Evolutionary conservation across 1,140 invertebrate species (phyloP).

Genomic region (Antheraea pernyi): DNA sequence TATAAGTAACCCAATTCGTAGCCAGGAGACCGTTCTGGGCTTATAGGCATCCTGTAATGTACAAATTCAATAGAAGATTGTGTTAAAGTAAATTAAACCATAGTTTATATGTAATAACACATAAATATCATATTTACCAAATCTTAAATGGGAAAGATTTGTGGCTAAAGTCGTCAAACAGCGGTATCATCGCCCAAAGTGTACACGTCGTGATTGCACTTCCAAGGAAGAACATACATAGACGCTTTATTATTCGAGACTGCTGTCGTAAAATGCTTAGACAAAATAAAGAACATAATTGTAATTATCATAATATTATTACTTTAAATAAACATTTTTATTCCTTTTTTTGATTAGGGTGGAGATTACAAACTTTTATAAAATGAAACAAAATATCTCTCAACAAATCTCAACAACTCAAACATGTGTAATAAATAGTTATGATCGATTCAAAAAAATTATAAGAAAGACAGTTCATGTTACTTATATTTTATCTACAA

Average conservation of each 20-base stretch:
- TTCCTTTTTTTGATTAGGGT: no score
- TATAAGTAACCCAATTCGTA: conserved; percentile 59
- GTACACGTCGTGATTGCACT: conserved; percentile 50
- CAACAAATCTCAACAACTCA: no score
- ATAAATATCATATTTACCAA: conserved; percentile 42
- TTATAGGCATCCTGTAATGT: conserved; percentile 57
- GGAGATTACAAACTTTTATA: no score
- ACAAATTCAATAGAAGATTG: background rate
- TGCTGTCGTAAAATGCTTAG: conserved; percentile 43
- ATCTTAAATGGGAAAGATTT: conserved; percentile 61
- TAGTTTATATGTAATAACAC: no score
- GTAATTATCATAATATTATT: no score
- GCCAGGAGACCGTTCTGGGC: conserved; percentile 42
- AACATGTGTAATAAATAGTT: no score
- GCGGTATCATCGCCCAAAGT: conserved; percentile 56
- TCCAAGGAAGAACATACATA: conserved; percentile 51
- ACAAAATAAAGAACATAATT: conserved; percentile 14
- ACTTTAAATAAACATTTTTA: no score
- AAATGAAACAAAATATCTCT: no score
- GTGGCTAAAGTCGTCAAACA: conserved; percentile 43
- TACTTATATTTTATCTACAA: no score
- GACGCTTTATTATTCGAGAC: conserved; percentile 39
- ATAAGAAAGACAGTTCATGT: no score
- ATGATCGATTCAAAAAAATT: no score
- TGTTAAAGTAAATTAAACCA: no score